A percentile compares a stretch with the other conserved stretches of the same genome.
Conservation (phyloP, 2,113 vertebrate species). For the Cyrtonyx montezumae region DNA sequence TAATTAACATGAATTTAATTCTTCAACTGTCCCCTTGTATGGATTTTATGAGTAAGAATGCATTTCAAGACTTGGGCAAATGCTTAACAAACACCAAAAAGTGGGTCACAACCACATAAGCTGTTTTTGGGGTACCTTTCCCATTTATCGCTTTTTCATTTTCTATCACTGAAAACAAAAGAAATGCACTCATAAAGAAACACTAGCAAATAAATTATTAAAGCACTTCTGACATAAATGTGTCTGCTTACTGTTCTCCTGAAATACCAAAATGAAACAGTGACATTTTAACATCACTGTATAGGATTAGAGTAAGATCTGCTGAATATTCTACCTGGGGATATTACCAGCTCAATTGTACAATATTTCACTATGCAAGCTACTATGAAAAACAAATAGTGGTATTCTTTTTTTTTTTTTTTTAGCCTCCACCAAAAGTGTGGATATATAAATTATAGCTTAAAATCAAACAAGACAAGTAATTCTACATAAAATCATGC, state of each 20-base stretch:
- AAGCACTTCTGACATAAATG: background rate
- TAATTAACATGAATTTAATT: background rate
- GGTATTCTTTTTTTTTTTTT: constrained; percentile 27
- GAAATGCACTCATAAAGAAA: background rate
- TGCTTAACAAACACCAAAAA: background rate
- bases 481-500: constrained; percentile 63
- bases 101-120: background rate
- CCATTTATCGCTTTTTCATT: background rate
- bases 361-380: background rate
- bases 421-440: constrained; percentile 15
- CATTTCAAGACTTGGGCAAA: background rate
- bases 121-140: background rate
- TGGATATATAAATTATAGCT: constrained; percentile 44
- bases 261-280: constrained; percentile 1
- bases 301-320: background rate
- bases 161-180: constrained; percentile 2
- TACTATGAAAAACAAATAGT: constrained; percentile 14
- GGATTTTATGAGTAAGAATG: background rate
- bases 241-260: background rate
- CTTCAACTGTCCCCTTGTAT: background rate
- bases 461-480: constrained; percentile 62
- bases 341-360: background rate
- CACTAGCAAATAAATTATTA: background rate
- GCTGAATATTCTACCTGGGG: background rate
- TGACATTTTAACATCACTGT: background rate